Percentiles rank a stretch among this genome's conserved stretches.
Evolutionary conservation across 2,797 vertebrate genomes (phyloP).

Genomic region (Pitangus sulphuratus): DNA sequence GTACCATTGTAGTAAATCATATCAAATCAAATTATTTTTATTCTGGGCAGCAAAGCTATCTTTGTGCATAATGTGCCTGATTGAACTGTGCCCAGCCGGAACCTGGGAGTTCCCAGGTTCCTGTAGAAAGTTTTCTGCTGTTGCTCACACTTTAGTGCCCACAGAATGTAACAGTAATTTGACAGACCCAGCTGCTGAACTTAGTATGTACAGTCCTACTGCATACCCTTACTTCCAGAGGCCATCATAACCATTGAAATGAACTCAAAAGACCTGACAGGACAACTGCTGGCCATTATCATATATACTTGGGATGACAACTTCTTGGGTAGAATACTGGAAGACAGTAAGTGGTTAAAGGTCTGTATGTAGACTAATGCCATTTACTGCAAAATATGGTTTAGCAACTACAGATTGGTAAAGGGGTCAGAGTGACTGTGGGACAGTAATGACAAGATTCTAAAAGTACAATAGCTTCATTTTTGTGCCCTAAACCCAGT

Average conservation of each 20-base stretch:
- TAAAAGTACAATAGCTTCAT: background rate
- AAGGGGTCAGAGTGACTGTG: background rate
- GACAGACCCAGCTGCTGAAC: background rate
- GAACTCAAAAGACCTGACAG: background rate
- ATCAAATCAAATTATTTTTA: background rate
- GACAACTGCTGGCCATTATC: background rate
- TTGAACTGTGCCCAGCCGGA: background rate
- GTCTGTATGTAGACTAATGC: background rate
- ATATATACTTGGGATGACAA: background rate
- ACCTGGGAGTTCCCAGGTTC: background rate
- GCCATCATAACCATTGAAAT: background rate
- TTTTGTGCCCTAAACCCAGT: background rate
- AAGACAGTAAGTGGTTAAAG: background rate
- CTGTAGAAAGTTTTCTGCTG: background rate
- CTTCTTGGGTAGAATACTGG: background rate
- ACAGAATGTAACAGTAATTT: background rate
- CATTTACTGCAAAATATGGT: background rate
- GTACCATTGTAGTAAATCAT: background rate
- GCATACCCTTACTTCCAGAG: background rate
- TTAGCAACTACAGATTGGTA: background rate
- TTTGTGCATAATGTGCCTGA: background rate
- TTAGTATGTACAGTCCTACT: background rate
- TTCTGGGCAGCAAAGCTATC: background rate
- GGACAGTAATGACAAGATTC: background rate
- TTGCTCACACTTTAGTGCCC: background rate